A percentile compares a stretch with the other conserved stretches of the same genome.
Evolutionary conservation across 2,797 vertebrate species (phyloP).

Genomic region (Spinibarbus caldwelli): DNA sequence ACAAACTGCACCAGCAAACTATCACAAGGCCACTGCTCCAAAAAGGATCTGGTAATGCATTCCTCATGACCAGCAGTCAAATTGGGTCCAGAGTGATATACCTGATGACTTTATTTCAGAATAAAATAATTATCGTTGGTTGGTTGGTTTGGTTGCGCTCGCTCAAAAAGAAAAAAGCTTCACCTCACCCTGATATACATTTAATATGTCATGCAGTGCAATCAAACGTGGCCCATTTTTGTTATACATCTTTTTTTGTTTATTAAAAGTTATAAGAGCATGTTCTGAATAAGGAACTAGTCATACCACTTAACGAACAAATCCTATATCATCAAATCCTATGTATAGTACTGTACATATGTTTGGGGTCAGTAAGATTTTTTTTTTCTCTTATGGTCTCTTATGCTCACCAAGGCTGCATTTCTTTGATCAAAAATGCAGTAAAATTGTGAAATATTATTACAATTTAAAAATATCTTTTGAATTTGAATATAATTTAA

Average conservation of each 20-base stretch:
- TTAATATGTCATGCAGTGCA: not conserved
- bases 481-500: not conserved
- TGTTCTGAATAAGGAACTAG: not conserved
- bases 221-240: not conserved
- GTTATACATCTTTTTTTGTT: not conserved
- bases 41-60: not conserved
- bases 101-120: not conserved
- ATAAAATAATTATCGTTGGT: not conserved
- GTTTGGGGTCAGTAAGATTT: not conserved
- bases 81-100: not conserved
- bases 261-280: not conserved
- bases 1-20: not conserved
- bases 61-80: not conserved
- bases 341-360: not conserved
- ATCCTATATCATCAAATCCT: not conserved
- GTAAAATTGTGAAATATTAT: too few relatives aligned
- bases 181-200: not conserved
- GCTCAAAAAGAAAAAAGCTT: not conserved
- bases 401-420: not conserved
- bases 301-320: not conserved
- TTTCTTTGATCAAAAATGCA: not conserved
- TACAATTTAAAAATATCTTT: too few relatives aligned
- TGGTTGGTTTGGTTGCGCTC: not conserved
- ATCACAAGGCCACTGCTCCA: constrained; percentile 3
- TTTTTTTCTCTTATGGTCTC: not conserved